phyloP scores from a whole-genome alignment of 2,113 vertebrate genomes.

The Rhea americana region DNA sequence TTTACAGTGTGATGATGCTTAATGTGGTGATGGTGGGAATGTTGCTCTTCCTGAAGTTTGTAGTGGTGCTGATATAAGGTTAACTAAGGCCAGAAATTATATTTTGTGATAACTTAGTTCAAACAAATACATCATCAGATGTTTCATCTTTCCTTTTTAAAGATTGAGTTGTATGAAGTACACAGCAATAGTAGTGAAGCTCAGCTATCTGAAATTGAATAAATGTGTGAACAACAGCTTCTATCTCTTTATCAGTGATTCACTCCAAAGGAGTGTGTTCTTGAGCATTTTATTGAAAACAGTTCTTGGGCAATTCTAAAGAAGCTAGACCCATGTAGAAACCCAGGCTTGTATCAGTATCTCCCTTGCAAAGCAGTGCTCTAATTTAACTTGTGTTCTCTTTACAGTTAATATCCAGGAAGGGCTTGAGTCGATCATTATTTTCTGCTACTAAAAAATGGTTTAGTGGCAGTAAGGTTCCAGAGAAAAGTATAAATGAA shows the following conservation, averaged over 20 bases:
- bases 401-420: conserved; percentile 92
- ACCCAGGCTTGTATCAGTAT: fast-evolving
- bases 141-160: neutral
- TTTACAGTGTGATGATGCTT: neutral
- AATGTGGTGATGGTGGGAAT: neutral
- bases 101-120: neutral
- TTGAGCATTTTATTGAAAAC: neutral
- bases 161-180: neutral
- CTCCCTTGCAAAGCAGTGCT: neutral
- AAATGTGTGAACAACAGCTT: neutral
- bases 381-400: neutral
- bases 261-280: neutral
- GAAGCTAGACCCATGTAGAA: neutral
- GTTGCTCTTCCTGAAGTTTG: neutral
- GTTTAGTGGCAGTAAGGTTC: conserved; percentile 96
- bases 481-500: conserved; percentile 93
- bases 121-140: neutral
- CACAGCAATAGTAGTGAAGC: neutral
- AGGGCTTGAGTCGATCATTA: conserved; percentile 93
- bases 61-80: neutral
- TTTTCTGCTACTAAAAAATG: conserved; percentile 98
- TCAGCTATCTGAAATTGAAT: neutral
- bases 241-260: neutral
- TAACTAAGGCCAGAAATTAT: neutral
- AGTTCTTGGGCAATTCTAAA: neutral